Base-by-base conservation (phyloP, 2,113 vertebrate genomes). In the Nothocercus nigrocapillus region DNA sequence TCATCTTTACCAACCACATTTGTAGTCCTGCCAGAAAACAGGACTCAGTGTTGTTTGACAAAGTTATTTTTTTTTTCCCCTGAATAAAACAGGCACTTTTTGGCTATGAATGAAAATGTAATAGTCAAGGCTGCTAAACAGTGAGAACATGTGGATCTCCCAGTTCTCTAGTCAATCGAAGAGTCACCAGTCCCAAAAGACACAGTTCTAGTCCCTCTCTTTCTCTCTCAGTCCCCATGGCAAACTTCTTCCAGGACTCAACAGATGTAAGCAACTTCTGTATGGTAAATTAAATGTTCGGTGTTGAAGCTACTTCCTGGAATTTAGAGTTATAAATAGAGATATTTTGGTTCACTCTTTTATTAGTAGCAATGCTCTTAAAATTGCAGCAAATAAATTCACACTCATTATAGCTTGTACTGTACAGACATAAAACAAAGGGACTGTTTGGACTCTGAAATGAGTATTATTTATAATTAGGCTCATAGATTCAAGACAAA, bases 81-180 rank as follows among this genome's bases (percentile, higher is more conserved):
- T 81, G 56, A 88, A 85, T 81, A 83, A 95, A 94, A 88, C 44
- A 95, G 59, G 44, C 7, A 40, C n/a, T 85, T 91, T 15, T 42
- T 67, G 42, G 82, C 61, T 47, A 72, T 83, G 91, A 95, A 93
- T 91, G 63, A 95, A 91, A 92, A 96, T 70, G 40, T 54, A 45
- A 68, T 85, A 77, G 75, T 86, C 62, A 42, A 67, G 42, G 36
- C 63, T 94, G 42, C 51, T 85, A 85, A 95, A 90, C 51, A 96
- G 1, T 51, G 59, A 89, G 79, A 91, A 17, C 24, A 7, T 25
- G 56, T 63, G 80, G 51, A 66, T 54, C 13, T 59, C 40, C 2
- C 13, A 82, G 21, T 68, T 89, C 59, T 85, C 21, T 32, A 85
- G 74, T n/a, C 62, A 89, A 58, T 54, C 53, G 21, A 72, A 59